phyloP scores from a whole-genome alignment of 2,797 vertebrate species.

The Pantherophis alleghaniensis region DNA sequence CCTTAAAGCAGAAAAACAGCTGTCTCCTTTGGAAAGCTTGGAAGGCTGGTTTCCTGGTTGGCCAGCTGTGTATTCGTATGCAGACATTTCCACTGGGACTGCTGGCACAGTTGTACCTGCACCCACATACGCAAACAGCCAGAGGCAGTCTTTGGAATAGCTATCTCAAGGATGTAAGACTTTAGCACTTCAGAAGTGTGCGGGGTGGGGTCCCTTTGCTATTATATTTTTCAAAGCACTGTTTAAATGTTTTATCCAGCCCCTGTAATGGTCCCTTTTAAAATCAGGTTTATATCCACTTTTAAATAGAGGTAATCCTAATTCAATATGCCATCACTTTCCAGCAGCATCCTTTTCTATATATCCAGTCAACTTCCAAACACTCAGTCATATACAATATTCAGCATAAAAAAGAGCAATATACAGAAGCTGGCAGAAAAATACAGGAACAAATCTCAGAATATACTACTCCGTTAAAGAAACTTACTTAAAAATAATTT shows the following conservation, averaged over 20 bases:
- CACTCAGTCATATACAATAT: not conserved
- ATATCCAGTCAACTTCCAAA: not conserved
- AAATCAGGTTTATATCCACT: not conserved
- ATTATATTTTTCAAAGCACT: not conserved
- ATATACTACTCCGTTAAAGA: not conserved
- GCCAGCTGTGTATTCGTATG: not conserved
- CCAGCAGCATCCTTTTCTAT: not conserved
- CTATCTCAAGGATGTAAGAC: not conserved
- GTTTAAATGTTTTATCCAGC: not conserved
- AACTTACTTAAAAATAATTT: not conserved
- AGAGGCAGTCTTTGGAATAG: not conserved
- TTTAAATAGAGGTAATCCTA: not conserved
- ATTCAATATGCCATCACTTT: not conserved
- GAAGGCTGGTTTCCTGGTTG: not conserved
- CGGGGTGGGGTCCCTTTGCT: not conserved
- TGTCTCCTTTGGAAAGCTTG: not conserved
- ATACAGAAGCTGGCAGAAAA: not conserved
- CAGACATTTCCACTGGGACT: not conserved
- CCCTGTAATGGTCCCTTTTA: not conserved
- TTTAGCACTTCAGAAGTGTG: not conserved
- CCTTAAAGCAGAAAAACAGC: not conserved
- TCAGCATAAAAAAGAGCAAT: not conserved
- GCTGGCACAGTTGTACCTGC: not conserved
- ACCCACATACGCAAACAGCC: not conserved
- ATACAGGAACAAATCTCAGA: not conserved